Evolutionary conservation across 1,140 invertebrate genomes (phyloP).

Genomic region (Pseudomyrmex dendroicus): DNA sequence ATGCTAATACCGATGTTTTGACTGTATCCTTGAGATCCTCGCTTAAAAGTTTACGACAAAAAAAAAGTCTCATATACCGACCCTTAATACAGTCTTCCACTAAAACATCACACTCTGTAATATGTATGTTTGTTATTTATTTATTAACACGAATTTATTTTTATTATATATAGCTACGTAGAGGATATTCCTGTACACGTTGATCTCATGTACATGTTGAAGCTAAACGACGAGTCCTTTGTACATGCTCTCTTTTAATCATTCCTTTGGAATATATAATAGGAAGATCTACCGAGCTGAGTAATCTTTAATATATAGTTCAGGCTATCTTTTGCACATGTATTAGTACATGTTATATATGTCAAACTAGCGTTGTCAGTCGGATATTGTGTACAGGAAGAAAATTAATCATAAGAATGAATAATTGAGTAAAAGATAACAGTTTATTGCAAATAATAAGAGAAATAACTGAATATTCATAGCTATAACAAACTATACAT

Average conservation of each 20-base stretch:
- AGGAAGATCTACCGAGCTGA: conserved; percentile 7
- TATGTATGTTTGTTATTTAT: conserved; percentile 70
- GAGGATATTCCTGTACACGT: conserved; percentile 72
- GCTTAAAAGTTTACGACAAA: conserved; percentile 59
- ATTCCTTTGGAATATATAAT: conserved; percentile 44
- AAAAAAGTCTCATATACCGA: conserved; percentile 64
- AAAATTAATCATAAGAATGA: conserved; percentile 52
- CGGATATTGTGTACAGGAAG: conserved; percentile 69
- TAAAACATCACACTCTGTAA: conserved; percentile 73
- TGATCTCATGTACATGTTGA: conserved; percentile 55
- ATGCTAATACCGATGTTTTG: conserved; percentile 58
- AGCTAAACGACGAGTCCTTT: conserved; percentile 56
- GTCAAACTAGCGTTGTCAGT: conserved; percentile 41
- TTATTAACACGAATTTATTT: conserved; percentile 71
- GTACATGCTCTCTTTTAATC: conserved; percentile 67
- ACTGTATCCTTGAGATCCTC: conserved; percentile 69
- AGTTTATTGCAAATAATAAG: conserved; percentile 65
- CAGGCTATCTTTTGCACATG: conserved; percentile 43
- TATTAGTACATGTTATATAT: conserved; percentile 57
- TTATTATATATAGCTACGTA: conserved; percentile 69
- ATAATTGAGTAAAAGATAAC: conserved; percentile 60
- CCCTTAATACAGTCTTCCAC: conserved; percentile 74
- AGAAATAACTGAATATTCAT: conserved; percentile 63
- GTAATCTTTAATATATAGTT: conserved; percentile 22
- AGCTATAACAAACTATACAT: conserved; percentile 44